A percentile compares a stretch with the other conserved stretches of the same genome.
phyloP scores from a whole-genome alignment of 64 coral and sea anemone species.

The Montipora sp. region DNA sequence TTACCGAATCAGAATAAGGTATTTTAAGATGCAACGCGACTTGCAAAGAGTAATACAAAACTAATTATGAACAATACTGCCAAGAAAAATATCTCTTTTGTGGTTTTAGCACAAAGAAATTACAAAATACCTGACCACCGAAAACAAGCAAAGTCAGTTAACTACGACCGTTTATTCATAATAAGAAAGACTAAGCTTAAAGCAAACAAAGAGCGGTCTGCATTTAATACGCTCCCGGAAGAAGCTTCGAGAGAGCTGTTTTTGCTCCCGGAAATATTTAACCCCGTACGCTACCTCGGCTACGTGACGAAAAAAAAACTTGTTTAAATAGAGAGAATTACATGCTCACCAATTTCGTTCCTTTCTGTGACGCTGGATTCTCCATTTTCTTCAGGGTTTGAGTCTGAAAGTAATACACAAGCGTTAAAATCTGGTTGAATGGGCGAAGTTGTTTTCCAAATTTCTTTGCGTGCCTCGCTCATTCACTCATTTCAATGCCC shows the following conservation, averaged over 20 bases:
- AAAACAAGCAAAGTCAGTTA: slow-evolving; percentile 52
- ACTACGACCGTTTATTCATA: slow-evolving; percentile 33
- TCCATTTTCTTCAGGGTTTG: neutral
- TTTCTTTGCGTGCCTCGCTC: slow-evolving; percentile 37
- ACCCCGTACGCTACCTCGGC: slow-evolving; percentile 16
- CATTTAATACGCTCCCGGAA: slow-evolving; percentile 46
- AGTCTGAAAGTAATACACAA: slow-evolving; percentile 1
- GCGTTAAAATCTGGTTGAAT: neutral
- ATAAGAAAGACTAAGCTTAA: slow-evolving; percentile 6
- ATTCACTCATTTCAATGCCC: slow-evolving; percentile 45
- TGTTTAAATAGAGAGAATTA: neutral
- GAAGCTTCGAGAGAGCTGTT: slow-evolving; percentile 60
- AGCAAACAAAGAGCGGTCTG: slow-evolving; percentile 49
- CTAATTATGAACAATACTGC: slow-evolving; percentile 5
- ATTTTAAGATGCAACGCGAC: neutral
- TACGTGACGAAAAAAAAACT: slow-evolving; percentile 16
- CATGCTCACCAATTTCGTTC: neutral
- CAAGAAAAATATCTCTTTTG: slow-evolving; percentile 5
- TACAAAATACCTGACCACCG: slow-evolving; percentile 17
- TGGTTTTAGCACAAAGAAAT: slow-evolving; percentile 52
- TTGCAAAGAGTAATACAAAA: neutral
- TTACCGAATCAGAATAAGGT: neutral
- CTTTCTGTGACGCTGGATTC: neutral
- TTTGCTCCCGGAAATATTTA: slow-evolving; percentile 63
- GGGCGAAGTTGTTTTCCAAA: neutral